Evolutionary conservation across 2,113 vertebrate genomes (phyloP).

Genomic region (Haemorhous mexicanus): DNA sequence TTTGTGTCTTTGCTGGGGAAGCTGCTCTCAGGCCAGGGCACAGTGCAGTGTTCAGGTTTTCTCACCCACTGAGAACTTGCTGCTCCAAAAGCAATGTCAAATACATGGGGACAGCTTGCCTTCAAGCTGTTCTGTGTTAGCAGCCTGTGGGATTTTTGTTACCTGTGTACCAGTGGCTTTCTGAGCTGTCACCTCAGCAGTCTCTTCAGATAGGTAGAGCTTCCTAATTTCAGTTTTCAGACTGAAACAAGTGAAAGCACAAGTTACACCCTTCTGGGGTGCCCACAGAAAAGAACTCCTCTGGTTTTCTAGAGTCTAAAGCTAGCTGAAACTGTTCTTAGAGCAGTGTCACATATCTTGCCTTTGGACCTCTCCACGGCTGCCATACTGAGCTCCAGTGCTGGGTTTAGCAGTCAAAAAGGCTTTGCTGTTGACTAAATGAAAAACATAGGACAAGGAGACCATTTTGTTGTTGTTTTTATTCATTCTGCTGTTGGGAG

Average conservation of each 20-base stretch:
- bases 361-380: neutral
- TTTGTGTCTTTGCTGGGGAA: neutral
- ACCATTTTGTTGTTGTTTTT: neutral
- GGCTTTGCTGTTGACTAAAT: neutral
- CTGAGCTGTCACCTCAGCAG: neutral
- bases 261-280: neutral
- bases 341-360: neutral
- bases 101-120: neutral
- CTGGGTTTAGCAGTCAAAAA: neutral
- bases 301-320: neutral
- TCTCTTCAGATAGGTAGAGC: neutral
- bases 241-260: neutral
- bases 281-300: neutral
- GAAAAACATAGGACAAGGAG: neutral
- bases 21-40: neutral
- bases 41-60: neutral
- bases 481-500: neutral
- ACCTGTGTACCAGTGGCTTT: neutral
- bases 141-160: rapidly evolving
- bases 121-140: neutral
- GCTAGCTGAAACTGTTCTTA: neutral
- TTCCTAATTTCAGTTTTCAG: neutral
- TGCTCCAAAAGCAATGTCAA: rapidly evolving
- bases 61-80: neutral
- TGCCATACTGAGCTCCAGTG: neutral